These are phyloP conservation scores for Monoplex corrugatus DNA, from an alignment of 2,888 invertebrate species.

Conservation along the genomic window DNA sequence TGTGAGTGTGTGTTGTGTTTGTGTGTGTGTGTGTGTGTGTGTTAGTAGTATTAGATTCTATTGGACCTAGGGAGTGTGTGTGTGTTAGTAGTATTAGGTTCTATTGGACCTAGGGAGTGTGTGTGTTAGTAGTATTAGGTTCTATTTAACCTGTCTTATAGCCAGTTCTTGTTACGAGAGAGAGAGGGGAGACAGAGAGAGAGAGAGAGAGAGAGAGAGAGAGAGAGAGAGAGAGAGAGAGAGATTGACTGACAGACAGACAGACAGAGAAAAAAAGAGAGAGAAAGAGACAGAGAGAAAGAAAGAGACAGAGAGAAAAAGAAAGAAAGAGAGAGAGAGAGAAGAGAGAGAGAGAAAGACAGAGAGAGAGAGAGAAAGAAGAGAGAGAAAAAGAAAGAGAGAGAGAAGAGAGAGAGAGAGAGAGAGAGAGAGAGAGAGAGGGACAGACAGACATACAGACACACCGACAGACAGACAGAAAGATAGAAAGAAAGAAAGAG, in stretches of 20 bases:
- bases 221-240: conserved; percentile 27
- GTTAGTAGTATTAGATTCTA: neutral
- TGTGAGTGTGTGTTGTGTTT: neutral
- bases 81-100: neutral
- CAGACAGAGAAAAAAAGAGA: conserved; percentile 26
- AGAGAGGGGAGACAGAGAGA: neutral
- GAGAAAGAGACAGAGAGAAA: conserved; percentile 39
- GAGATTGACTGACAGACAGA: conserved; percentile 19
- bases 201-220: neutral
- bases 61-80: neutral
- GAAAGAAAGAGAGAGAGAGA: conserved; percentile 35
- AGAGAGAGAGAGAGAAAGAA: neutral
- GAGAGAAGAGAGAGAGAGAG: conserved; percentile 36
- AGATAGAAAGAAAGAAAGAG: neutral
- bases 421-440: conserved; percentile 19
- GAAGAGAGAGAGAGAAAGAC: neutral
- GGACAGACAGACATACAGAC: neutral
- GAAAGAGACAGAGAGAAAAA: conserved; percentile 36
- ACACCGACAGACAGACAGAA: conserved; percentile 21
- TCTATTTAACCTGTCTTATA: neutral
- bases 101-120: neutral
- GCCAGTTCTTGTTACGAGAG: neutral
- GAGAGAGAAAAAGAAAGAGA: neutral
- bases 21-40: conserved; percentile 35
- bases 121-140: neutral